A percentile compares a stretch with the other conserved stretches of the same genome.
phyloP scores from a whole-genome alignment of 2,888 invertebrate genomes.

The Teinopalpus imperialis region DNA sequence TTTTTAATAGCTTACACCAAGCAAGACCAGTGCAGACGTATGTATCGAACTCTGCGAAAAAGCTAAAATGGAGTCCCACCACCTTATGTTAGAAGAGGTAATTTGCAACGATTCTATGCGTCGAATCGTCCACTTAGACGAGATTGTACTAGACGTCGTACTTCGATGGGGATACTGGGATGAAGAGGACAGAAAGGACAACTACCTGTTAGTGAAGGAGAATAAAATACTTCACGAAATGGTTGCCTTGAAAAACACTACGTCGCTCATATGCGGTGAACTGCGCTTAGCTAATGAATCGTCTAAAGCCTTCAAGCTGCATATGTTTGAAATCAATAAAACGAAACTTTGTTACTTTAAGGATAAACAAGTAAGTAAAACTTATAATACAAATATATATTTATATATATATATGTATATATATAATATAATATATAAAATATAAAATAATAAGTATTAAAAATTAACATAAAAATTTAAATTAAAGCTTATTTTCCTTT shows the following conservation, averaged over 20 bases:
- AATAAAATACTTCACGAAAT: conserved; percentile 73
- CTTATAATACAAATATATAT: no score
- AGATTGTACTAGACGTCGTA: conserved; percentile 86
- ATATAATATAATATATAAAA: no score
- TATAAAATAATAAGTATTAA: no score
- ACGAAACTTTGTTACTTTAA: conserved; percentile 89
- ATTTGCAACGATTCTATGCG: conserved; percentile 88
- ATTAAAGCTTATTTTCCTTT: neutral
- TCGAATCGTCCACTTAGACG: conserved; percentile 89
- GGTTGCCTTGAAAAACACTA: conserved; percentile 79
- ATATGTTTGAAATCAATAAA: conserved; percentile 91
- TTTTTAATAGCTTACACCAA: conserved; percentile 90
- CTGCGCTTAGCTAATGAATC: conserved; percentile 89
- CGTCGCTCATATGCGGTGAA: conserved; percentile 87
- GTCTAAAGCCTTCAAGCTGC: conserved; percentile 87
- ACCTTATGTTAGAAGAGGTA: conserved; percentile 90
- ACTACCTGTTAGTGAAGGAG: conserved; percentile 86
- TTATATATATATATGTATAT: no score
- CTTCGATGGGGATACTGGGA: conserved; percentile 95
- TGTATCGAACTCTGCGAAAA: conserved; percentile 87
- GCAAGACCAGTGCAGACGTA: conserved; percentile 88
- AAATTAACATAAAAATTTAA: neutral
- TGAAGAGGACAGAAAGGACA: conserved; percentile 91
- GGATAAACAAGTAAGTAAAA: conserved; percentile 84
- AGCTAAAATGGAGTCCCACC: conserved; percentile 84